phyloP scores from a whole-genome alignment of 2,888 invertebrate species.

The Nomada hirtipes region DNA sequence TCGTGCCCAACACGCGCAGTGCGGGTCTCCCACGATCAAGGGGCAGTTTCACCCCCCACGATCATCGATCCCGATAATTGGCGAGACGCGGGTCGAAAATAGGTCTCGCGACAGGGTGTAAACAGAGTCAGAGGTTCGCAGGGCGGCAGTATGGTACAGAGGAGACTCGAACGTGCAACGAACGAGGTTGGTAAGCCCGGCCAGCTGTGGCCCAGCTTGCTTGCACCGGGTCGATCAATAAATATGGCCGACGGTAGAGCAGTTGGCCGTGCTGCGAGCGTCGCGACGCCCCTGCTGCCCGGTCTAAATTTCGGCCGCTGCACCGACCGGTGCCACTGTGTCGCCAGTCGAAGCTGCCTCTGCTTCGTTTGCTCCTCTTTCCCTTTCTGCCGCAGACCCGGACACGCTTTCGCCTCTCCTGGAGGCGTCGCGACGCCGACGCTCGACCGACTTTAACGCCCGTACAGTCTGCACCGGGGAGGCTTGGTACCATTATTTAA shows the following conservation, averaged over 20 bases:
- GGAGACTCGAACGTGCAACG: conserved; percentile 50
- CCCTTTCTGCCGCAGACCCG: conserved; percentile 40
- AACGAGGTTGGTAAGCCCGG: conserved; percentile 65
- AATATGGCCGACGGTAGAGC: conserved; percentile 49
- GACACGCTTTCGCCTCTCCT: conserved; percentile 47
- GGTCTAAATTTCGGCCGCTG: conserved; percentile 69
- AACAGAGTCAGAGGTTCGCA: conserved; percentile 32
- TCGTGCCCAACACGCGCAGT: no score
- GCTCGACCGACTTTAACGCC: conserved; percentile 55
- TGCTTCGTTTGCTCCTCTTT: conserved; percentile 45
- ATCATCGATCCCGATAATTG: conserved; percentile 26
- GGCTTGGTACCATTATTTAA: no score
- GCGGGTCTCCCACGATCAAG: no score
- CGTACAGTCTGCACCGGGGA: not conserved
- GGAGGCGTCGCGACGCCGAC: conserved; percentile 34
- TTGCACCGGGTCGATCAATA: conserved; percentile 70
- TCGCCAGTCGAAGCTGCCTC: conserved; percentile 51
- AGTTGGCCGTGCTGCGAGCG: conserved; percentile 44
- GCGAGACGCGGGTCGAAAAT: conserved; percentile 32
- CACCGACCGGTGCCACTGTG: conserved; percentile 73
- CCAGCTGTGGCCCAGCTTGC: conserved; percentile 71
- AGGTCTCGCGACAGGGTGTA: conserved; percentile 41
- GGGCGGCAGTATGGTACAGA: conserved; percentile 16
- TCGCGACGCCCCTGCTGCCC: conserved; percentile 21
- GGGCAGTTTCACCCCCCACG: not conserved